Percentiles rank a stretch among this genome's conserved stretches.
Evolutionary conservation across 2,888 invertebrate species (phyloP).

Genomic region (Lordiphosa andalusiaca): DNA sequence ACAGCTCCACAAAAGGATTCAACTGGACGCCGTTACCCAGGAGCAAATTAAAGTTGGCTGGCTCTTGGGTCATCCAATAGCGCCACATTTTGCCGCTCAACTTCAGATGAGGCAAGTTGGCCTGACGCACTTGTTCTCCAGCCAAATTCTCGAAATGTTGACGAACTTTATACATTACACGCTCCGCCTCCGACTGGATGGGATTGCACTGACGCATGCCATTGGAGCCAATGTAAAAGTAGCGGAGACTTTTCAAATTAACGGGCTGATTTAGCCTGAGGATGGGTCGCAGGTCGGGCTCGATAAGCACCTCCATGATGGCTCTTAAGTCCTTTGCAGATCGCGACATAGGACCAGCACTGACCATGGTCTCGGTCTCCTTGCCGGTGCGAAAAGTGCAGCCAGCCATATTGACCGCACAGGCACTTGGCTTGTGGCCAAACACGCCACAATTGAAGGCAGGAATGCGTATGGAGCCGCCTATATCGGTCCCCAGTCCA

Average conservation of each 20-base stretch:
- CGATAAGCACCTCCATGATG: conserved; percentile 83
- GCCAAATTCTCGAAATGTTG: conserved; percentile 80
- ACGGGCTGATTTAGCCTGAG: conserved; percentile 84
- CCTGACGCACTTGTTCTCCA: conserved; percentile 69
- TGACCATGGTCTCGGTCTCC: conserved; percentile 88
- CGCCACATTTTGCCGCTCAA: conserved; percentile 86
- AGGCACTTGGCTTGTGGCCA: conserved; percentile 89
- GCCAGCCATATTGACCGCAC: conserved; percentile 83
- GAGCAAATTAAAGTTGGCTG: conserved; percentile 83
- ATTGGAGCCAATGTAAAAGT: conserved; percentile 89
- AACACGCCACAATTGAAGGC: conserved; percentile 92
- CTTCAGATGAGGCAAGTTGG: conserved; percentile 71
- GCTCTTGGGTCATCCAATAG: conserved; percentile 88
- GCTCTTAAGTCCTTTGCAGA: conserved; percentile 90
- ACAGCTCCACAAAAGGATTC: conserved; percentile 82
- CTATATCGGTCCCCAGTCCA: conserved; percentile 95
- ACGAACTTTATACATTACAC: conserved; percentile 83
- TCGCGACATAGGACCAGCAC: conserved; percentile 90
- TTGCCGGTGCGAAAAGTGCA: conserved; percentile 87
- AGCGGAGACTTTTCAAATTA: conserved; percentile 84
- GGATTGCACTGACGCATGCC: conserved; percentile 88
- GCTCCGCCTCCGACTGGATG: conserved; percentile 85
- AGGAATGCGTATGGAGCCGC: conserved; percentile 96
- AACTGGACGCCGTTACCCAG: conserved; percentile 84
- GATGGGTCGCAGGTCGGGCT: conserved; percentile 81